Evolutionary conservation across 64 coral and sea anemone genomes (phyloP), one percentile per base, ranked within the genome.

Genomic region (Anthopleura sola): DNA sequence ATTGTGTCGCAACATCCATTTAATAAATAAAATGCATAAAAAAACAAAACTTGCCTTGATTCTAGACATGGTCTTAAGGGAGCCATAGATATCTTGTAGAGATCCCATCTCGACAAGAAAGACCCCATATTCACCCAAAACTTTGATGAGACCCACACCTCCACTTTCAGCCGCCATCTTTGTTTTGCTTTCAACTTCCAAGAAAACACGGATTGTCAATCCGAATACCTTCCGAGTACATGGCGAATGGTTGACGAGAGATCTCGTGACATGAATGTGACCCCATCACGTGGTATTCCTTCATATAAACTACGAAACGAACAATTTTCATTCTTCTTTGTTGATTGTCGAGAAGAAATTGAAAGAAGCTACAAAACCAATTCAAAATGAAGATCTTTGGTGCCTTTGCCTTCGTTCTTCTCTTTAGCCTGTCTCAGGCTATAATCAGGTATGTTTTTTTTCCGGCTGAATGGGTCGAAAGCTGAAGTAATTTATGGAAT

Each of bases 41-140:
- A 85, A 0, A 66, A 39, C 12, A 24, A 54, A 68, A 75, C 55
- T 32, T 28, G 78, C 89, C 89, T 91, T 91, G 55, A 91, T 91
- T 66, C 89, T 75, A 28, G 89, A 58, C 75, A 75, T 85, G 24
- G 83, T 39, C 54, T 81, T 86, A n/a, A 81, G 44, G 44, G 84
- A 55, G 55, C 37, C 31, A 54, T n/a, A 33, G 0, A 91, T 75
- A 33, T 91, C 89, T 44, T 91, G 39, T 81, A 91, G 47, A 28
- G 89, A 91, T 11, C 89, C 89, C 89, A 91, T 86, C 17, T 91
- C 89, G 5, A 84, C 84, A 26, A 91, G 84, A 36, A 91, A 81
- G 29, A 91, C 82, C 28, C 83, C 89, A 85, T 91, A 91, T 91
- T 91, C 89, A 5, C 89, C 89, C 39, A 86, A 75, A 86, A 86